phyloP scores from a whole-genome alignment of 1,140 invertebrate genomes.

The Platorchestia sp. region DNA sequence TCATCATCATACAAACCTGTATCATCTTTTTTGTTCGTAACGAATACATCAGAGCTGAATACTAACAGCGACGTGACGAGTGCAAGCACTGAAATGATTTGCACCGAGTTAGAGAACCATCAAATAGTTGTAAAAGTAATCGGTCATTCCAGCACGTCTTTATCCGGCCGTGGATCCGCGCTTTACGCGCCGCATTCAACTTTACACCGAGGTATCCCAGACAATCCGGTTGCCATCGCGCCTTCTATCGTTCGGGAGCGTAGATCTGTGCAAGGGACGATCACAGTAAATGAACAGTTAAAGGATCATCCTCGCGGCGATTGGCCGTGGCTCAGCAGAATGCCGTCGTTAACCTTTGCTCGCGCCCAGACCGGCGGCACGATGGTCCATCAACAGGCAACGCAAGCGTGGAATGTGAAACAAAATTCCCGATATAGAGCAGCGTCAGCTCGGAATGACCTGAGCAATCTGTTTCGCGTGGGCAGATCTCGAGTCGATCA shows the following conservation, averaged over 20 bases:
- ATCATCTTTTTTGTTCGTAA: background rate
- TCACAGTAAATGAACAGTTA: constrained; percentile 45
- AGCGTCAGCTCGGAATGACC: background rate
- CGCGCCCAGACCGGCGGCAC: background rate
- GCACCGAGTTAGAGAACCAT: background rate
- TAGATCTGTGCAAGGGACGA: background rate
- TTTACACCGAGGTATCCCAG: background rate
- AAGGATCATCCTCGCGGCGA: background rate
- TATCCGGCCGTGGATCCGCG: background rate
- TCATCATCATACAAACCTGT: background rate
- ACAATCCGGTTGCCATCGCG: background rate
- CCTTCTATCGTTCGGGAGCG: background rate
- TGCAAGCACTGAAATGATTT: background rate
- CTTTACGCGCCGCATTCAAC: background rate
- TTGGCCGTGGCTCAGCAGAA: constrained; percentile 28
- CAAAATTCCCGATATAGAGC: constrained; percentile 6
- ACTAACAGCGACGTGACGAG: too few relatives aligned
- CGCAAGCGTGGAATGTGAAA: constrained; percentile 17
- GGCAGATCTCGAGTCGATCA: background rate
- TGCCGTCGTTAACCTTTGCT: constrained; percentile 48
- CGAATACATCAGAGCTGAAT: too few relatives aligned
- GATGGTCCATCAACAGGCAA: constrained; percentile 16
- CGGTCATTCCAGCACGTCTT: background rate
- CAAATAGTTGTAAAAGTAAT: background rate
- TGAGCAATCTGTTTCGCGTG: background rate